These are phyloP conservation scores for Diuraphis noxia DNA, from an alignment of 1,140 invertebrate species.

Conservation along the genomic window DNA sequence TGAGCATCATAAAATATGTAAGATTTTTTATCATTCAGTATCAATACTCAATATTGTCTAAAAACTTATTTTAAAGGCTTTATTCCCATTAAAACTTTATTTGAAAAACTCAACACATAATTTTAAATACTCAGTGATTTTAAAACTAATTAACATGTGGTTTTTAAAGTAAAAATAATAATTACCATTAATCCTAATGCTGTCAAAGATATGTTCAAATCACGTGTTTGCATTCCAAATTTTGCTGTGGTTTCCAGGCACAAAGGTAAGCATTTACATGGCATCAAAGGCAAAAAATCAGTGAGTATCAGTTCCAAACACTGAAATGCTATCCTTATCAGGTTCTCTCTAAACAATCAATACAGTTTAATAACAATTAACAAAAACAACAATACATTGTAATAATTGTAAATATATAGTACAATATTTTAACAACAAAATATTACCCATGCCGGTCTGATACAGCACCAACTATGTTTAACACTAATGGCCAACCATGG, in stretches of 20 bases:
- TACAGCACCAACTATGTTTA: constrained; percentile 92
- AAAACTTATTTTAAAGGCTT: not conserved
- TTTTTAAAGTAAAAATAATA: not conserved
- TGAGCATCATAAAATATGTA: too few species aligned
- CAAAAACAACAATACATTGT: not conserved
- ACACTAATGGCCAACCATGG: constrained; percentile 91
- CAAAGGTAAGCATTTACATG: constrained; percentile 82
- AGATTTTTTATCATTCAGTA: too few species aligned
- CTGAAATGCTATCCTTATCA: constrained; percentile 93
- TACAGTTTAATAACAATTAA: not conserved
- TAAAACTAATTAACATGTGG: too few species aligned
- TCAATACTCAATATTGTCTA: not conserved
- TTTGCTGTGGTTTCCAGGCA: constrained; percentile 93
- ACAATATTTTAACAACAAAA: not conserved
- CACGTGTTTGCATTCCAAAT: constrained; percentile 94
- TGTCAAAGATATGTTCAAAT: constrained; percentile 97
- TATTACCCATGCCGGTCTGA: constrained; percentile 85
- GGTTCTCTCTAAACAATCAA: constrained; percentile 73
- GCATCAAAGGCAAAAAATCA: constrained; percentile 88
- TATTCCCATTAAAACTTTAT: not conserved
- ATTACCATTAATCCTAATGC: constrained; percentile 92
- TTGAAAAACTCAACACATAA: not conserved
- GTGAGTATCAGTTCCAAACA: constrained; percentile 96
- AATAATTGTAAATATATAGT: not conserved
- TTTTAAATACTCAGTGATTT: not conserved